Conservation (phyloP, 2,797 vertebrate genomes). For the Coregonus suidteri region DNA sequence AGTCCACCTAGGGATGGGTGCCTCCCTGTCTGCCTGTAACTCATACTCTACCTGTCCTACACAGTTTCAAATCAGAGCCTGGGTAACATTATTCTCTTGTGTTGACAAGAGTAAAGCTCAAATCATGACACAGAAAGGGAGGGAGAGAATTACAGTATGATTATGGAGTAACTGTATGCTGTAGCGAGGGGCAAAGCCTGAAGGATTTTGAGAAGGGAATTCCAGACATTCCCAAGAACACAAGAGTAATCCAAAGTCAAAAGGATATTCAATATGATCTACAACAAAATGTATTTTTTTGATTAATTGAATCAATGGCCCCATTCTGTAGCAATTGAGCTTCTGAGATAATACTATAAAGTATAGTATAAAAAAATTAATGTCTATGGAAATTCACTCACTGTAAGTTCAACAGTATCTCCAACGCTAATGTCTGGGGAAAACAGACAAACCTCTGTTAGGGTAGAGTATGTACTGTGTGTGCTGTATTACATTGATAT, state of each 20-base stretch:
- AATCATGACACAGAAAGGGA: constrained; percentile 45
- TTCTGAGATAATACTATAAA: not conserved
- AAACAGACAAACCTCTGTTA: not conserved
- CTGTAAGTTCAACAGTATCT: not conserved
- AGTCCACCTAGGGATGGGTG: constrained; percentile 23
- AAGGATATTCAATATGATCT: constrained; percentile 1
- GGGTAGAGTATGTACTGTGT: not conserved
- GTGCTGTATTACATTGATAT: not conserved
- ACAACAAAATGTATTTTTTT: not conserved
- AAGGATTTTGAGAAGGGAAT: constrained; percentile 46
- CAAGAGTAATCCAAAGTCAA: constrained; percentile 21
- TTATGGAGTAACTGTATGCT: constrained; percentile 46
- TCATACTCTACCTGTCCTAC: constrained; percentile 36
- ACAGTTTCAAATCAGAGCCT: constrained; percentile 53
- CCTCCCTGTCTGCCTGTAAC: constrained; percentile 50
- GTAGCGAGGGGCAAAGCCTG: constrained; percentile 12
- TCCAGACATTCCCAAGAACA: constrained; percentile 55
- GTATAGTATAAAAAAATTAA: not conserved
- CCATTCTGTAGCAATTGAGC: not conserved
- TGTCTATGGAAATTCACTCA: not conserved
- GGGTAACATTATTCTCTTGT: constrained; percentile 46
- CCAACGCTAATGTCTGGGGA: not conserved
- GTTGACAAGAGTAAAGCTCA: constrained; percentile 58
- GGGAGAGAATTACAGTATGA: constrained; percentile 52
- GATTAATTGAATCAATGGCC: constrained; percentile 6